A percentile compares a stretch with the other conserved stretches of the same genome.
Evolutionary conservation across 2,797 vertebrate genomes (phyloP).

Genomic region (Rhyacichthys aspro): DNA sequence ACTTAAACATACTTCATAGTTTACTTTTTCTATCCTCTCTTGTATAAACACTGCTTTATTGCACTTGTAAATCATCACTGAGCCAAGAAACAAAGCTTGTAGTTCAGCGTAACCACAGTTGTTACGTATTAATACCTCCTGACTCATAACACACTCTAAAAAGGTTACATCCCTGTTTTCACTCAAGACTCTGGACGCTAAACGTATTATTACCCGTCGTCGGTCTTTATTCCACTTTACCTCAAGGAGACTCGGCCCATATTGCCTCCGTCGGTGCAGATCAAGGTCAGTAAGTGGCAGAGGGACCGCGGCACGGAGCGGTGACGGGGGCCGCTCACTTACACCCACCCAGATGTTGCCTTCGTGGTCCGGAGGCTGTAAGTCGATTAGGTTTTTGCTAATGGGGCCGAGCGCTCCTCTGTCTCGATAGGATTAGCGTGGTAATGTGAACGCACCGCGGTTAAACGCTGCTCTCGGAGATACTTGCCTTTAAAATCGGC

Average conservation of each 20-base stretch:
- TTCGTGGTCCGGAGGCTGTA: slow-evolving; percentile 70
- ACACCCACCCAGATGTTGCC: slow-evolving; percentile 76
- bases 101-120: too few relatives aligned
- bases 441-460: slow-evolving; percentile 63
- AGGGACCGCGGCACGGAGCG: slow-evolving; percentile 36
- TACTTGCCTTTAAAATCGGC: slow-evolving; percentile 25
- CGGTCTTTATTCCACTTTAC: slow-evolving; percentile 1
- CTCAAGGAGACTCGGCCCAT: slow-evolving; percentile 47
- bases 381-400: slow-evolving; percentile 74
- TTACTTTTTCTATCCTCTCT: too few relatives aligned
- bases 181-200: too few relatives aligned
- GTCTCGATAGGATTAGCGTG: slow-evolving; percentile 72
- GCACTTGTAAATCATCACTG: too few relatives aligned
- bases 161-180: too few relatives aligned
- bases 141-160: too few relatives aligned
- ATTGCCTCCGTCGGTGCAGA: slow-evolving; percentile 35
- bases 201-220: too few relatives aligned
- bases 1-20: too few relatives aligned
- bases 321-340: slow-evolving; percentile 54
- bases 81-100: too few relatives aligned
- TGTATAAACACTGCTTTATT: too few relatives aligned
- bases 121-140: too few relatives aligned
- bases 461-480: slow-evolving; percentile 53
- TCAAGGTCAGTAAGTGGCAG: slow-evolving; percentile 65
- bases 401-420: slow-evolving; percentile 62